phyloP scores from a whole-genome alignment of 2,888 invertebrate genomes.

The Caenorhabditis angaria region DNA sequence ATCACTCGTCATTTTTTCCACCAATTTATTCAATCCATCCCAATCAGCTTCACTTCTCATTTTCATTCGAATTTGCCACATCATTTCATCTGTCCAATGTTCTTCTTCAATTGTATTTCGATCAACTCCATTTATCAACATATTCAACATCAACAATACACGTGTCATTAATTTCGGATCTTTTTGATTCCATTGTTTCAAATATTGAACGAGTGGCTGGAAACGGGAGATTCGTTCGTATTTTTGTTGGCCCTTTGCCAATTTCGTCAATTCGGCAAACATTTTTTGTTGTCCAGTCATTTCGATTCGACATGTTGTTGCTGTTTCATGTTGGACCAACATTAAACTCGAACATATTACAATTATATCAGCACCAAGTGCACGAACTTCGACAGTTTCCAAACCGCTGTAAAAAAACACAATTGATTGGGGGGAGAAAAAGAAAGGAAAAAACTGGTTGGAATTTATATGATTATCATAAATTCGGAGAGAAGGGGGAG shows the following conservation, averaged over 20 bases:
- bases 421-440: no score
- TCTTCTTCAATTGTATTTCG: constrained; percentile 75
- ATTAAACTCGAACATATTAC: constrained; percentile 32
- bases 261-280: constrained; percentile 34
- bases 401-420: neutral
- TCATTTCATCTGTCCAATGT: constrained; percentile 62
- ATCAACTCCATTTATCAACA: constrained; percentile 75
- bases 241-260: no score
- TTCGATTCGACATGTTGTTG: constrained; percentile 19
- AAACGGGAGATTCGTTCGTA: constrained; percentile 46
- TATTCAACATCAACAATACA: constrained; percentile 43
- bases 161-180: constrained; percentile 35
- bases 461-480: constrained; percentile 1
- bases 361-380: constrained; percentile 29
- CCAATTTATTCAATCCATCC: constrained; percentile 26
- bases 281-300: constrained; percentile 53
- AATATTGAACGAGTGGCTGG: constrained; percentile 40
- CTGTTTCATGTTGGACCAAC: constrained; percentile 32
- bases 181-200: constrained; percentile 31
- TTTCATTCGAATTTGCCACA: constrained; percentile 54
- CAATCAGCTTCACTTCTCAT: constrained; percentile 43
- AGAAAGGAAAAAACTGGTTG: neutral
- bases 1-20: neutral
- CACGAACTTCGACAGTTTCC: constrained; percentile 32
- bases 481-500: neutral